Percentiles rank a stretch among this genome's conserved stretches.
phyloP scores from a whole-genome alignment of 92 coral and sea anemone species.

The Umimayanthus kanabou region DNA sequence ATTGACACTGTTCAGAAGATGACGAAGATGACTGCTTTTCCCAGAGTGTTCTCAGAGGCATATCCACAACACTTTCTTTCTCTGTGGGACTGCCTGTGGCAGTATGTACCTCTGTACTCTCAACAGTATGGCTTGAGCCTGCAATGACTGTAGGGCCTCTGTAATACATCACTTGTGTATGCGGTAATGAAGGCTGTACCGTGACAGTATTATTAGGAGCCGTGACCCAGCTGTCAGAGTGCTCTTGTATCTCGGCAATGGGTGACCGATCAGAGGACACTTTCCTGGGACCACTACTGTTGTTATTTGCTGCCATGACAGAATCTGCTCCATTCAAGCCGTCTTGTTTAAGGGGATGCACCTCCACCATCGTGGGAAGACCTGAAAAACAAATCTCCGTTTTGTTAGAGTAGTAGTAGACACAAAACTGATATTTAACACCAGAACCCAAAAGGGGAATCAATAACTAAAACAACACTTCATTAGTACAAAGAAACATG shows the following conservation, averaged over 20 bases:
- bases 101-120: conserved; percentile 11
- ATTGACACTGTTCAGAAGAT: not conserved
- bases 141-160: conserved; percentile 27
- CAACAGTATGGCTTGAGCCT: not conserved
- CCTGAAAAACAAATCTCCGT: not conserved
- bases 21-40: conserved; percentile 18
- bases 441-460: too few species aligned
- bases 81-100: conserved; percentile 29
- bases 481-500: not conserved
- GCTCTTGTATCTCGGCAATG: not conserved
- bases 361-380: conserved; percentile 36
- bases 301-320: not conserved
- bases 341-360: conserved; percentile 27
- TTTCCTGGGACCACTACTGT: not conserved
- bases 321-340: not conserved
- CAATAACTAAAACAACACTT: too few species aligned
- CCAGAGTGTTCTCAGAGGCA: not conserved
- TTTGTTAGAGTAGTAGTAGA: not conserved
- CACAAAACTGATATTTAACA: too few species aligned
- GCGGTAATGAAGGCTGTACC: conserved; percentile 37
- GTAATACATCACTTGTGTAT: conserved; percentile 27
- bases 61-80: not conserved
- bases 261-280: not conserved
- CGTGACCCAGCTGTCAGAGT: not conserved
- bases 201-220: conserved; percentile 24